phyloP scores from a whole-genome alignment of 2,888 invertebrate genomes.

The Mechanitis messenoides region DNA sequence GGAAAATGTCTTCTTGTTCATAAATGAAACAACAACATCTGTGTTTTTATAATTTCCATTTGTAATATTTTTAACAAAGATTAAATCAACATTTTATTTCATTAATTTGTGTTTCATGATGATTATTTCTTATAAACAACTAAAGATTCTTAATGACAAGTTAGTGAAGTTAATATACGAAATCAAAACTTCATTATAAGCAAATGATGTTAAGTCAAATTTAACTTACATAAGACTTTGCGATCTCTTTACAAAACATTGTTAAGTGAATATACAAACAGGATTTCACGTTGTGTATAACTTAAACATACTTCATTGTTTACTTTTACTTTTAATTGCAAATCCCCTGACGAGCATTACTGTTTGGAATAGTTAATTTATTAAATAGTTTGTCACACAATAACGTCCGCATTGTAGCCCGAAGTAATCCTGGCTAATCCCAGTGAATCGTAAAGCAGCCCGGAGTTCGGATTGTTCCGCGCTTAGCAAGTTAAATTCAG shows the following conservation, averaged over 20 bases:
- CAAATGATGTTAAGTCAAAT: too few relatives aligned
- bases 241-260: too few relatives aligned
- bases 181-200: too few relatives aligned
- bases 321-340: neutral
- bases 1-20: slow-evolving; percentile 18
- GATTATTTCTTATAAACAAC: too few relatives aligned
- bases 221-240: too few relatives aligned
- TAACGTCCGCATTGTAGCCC: slow-evolving; percentile 44
- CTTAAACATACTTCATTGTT: neutral
- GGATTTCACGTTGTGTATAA: too few relatives aligned
- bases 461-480: slow-evolving; percentile 21
- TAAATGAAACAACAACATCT: slow-evolving; percentile 18
- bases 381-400: slow-evolving; percentile 16
- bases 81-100: too few relatives aligned
- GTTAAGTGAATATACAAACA: too few relatives aligned
- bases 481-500: slow-evolving; percentile 21
- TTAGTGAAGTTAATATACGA: too few relatives aligned
- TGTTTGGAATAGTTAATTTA: slow-evolving; percentile 4
- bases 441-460: slow-evolving; percentile 40
- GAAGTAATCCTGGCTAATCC: slow-evolving; percentile 44
- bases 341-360: neutral
- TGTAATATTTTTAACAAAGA: too few relatives aligned
- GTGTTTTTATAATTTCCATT: neutral
- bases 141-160: too few relatives aligned
- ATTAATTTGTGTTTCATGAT: too few relatives aligned